phyloP scores from a whole-genome alignment of 2,113 vertebrate genomes.

The Leptosomus discolor region DNA sequence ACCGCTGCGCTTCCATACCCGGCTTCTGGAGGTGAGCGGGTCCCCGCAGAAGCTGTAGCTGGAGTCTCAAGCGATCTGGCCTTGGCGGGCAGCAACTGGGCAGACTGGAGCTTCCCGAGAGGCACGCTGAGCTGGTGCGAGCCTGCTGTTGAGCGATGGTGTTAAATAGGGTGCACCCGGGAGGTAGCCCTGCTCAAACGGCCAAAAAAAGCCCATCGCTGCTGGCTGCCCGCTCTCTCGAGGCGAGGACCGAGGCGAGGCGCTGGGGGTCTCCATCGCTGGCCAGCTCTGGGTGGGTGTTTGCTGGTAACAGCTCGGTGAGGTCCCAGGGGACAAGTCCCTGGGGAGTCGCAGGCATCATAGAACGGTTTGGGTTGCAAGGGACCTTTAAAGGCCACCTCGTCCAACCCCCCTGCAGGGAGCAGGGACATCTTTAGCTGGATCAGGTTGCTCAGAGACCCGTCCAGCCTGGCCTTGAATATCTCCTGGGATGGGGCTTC shows the following conservation, averaged over 20 bases:
- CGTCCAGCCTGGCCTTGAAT: fast-evolving
- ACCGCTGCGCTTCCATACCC: neutral
- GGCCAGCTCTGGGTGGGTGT: neutral
- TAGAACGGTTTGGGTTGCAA: neutral
- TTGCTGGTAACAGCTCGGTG: neutral
- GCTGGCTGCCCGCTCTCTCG: fast-evolving
- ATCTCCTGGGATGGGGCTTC: neutral
- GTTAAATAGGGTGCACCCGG: neutral
- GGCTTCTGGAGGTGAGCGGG: neutral
- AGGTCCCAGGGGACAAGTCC: neutral
- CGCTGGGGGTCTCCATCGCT: neutral
- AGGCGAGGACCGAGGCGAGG: neutral
- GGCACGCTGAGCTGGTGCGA: fast-evolving
- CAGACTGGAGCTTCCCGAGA: neutral
- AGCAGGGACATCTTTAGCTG: neutral
- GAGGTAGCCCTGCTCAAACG: neutral
- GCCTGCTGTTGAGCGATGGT: neutral
- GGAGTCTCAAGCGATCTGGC: neutral
- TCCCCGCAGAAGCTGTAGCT: neutral
- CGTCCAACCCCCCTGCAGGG: neutral
- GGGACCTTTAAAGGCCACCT: neutral
- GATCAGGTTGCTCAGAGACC: neutral
- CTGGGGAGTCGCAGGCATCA: neutral
- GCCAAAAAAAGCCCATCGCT: fast-evolving
- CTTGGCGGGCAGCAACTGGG: neutral